Evolutionary conservation across 2,888 invertebrate genomes (phyloP), one percentile per base, ranked within the genome.

Genomic region (Saturnia japonica): DNA sequence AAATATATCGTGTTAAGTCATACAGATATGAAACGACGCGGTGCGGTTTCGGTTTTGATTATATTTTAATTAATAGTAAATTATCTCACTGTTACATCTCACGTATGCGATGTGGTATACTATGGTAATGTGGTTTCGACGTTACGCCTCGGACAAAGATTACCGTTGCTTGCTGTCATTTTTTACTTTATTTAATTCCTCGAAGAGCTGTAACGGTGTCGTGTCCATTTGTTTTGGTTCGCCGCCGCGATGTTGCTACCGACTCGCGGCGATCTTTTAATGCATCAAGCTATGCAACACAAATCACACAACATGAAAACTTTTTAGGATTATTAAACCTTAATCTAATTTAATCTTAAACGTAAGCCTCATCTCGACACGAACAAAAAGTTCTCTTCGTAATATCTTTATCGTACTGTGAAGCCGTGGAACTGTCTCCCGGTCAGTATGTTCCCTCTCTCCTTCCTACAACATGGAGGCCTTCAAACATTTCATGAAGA

Each of bases 191-290:
- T 89, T 91, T 89, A 86, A 89, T 93, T 93, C 93, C 81, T 88
- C 91, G 92, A 92, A 93, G 86, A 88, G 85, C 77, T 85, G 86
- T 93, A 93, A 93, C 93, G 93, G 93, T 93, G 88, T 88, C 85
- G 86, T 83, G 85, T 87, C 83, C 90, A 89, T 91, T 92, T 93
- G 92, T 92, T 92, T 91, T 91, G 90, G 88, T 90, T 87, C 85
- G 85, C 79, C 82, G 54, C 22, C 22, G 22, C 54, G 22, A 9
- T 11, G 79, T 80, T 79, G 83, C 78, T 75, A 73, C 76, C 76
- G 74, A 72, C 77, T 69, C 54, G 72, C 69, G 62, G 47, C 43
- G 68, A 60, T 40, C 45, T 40, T 60, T 68, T 62, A 40, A 68
- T 68, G 51, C 71, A 70, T 54, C 54, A 67, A 67, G 67, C n/a